Evolutionary conservation across 2,888 invertebrate species (phyloP).

Genomic region (Listrodromus nycthemerus): DNA sequence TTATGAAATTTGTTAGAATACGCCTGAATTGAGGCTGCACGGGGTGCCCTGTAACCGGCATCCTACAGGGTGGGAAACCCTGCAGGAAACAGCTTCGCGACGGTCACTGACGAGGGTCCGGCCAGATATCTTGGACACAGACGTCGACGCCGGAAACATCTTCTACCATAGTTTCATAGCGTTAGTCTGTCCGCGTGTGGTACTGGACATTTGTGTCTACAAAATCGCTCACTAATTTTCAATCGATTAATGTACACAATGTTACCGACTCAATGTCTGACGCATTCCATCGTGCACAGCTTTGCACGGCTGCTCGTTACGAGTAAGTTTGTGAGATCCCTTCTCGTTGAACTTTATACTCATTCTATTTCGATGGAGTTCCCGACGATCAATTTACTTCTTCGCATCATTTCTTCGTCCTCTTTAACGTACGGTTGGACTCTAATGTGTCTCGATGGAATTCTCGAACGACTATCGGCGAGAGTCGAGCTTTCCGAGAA

Average conservation of each 20-base stretch:
- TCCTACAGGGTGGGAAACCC: no score
- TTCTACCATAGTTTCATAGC: no score
- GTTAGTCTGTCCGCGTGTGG: no score
- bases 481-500: conserved; percentile 36
- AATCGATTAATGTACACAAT: no score
- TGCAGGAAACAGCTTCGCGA: neutral
- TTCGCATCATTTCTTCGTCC: neutral
- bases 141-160: no score
- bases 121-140: neutral
- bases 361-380: conserved; percentile 10
- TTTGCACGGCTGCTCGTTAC: no score
- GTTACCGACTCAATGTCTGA: no score
- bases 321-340: neutral
- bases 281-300: no score
- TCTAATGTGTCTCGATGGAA: conserved; percentile 1
- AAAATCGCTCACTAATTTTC: no score
- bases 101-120: neutral
- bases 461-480: conserved; percentile 22
- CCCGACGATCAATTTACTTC: neutral
- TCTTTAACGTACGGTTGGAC: neutral
- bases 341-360: neutral
- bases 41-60: no score
- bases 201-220: no score
- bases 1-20: neutral
- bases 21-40: neutral